A percentile compares a stretch with the other conserved stretches of the same genome.
Evolutionary conservation across 2,888 invertebrate species (phyloP).

Genomic region (Lymantria dispar): DNA sequence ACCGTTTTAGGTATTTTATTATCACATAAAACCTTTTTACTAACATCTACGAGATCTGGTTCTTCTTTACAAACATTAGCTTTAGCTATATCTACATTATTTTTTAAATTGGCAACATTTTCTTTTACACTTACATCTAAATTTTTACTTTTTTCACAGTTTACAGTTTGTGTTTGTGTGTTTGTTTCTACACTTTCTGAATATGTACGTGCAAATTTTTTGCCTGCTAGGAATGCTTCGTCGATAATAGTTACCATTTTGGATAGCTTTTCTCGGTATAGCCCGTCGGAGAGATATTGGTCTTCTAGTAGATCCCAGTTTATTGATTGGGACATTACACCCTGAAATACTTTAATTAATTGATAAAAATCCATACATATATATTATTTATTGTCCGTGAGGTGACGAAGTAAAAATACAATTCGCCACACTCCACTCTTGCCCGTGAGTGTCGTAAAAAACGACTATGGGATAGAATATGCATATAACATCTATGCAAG

Average conservation of each 20-base stretch:
- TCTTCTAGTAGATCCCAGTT: slow-evolving; percentile 95
- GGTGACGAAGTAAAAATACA: no score
- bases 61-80: slow-evolving; percentile 24
- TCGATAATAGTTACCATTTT: slow-evolving; percentile 93
- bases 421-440: no score
- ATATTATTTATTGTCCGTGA: no score
- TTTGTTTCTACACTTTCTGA: slow-evolving; percentile 44
- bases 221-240: slow-evolving; percentile 87
- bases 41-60: slow-evolving; percentile 35
- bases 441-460: no score
- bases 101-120: neutral
- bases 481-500: no score
- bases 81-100: slow-evolving; percentile 56
- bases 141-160: slow-evolving; percentile 27
- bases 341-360: slow-evolving; percentile 74
- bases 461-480: no score
- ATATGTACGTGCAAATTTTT: slow-evolving; percentile 87
- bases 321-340: slow-evolving; percentile 97
- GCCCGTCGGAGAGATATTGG: slow-evolving; percentile 92
- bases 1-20: slow-evolving; percentile 39
- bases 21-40: slow-evolving; percentile 38
- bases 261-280: slow-evolving; percentile 91
- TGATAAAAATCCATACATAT: neutral
- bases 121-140: neutral
- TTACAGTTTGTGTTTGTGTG: slow-evolving; percentile 4